These are phyloP conservation scores for Potamilus streckersoni DNA, from an alignment of 1,140 invertebrate species.

Conservation along the genomic window DNA sequence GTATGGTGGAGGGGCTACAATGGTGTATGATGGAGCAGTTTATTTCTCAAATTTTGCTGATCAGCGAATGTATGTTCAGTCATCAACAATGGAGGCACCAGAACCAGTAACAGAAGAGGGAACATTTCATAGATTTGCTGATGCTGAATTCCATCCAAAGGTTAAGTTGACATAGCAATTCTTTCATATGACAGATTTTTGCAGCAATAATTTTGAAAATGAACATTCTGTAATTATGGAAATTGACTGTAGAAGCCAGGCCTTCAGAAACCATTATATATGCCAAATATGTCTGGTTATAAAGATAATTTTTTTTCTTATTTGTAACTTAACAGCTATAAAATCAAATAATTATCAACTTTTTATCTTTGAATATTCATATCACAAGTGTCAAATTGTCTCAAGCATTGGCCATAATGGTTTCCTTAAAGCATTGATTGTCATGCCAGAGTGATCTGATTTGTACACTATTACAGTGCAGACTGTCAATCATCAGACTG, in stretches of 20 bases:
- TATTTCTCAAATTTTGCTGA: constrained; percentile 65
- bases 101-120: constrained; percentile 45
- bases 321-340: no score
- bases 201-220: background rate
- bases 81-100: constrained; percentile 31
- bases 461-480: no score
- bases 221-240: constrained; percentile 2
- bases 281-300: no score
- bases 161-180: constrained; percentile 23
- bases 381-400: no score
- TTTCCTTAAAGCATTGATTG: no score
- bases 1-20: constrained; percentile 67
- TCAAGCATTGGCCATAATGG: no score
- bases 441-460: no score
- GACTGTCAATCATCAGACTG: no score
- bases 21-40: constrained; percentile 52
- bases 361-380: no score
- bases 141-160: constrained; percentile 45
- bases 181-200: background rate
- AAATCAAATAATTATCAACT: no score
- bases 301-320: no score
- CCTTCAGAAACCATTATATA: background rate
- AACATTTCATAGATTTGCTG: constrained; percentile 55
- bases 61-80: constrained; percentile 59
- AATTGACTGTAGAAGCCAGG: background rate